Conservation (phyloP, 2,888 invertebrate species). For the Nomada hirtipes region DNA sequence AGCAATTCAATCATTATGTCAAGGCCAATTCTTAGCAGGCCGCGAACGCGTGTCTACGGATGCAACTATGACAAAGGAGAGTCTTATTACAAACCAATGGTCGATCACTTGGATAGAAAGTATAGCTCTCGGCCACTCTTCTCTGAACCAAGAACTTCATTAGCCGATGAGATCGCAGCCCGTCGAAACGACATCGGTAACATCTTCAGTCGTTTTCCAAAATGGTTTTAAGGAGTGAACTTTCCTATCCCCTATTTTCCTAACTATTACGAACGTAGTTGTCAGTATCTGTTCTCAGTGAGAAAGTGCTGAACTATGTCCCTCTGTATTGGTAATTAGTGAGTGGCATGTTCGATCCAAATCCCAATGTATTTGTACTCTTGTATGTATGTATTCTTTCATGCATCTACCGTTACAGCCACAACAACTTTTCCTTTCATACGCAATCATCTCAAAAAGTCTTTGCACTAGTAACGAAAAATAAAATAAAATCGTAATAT, state of each 20-base stretch:
- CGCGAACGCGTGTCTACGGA: slow-evolving; percentile 93
- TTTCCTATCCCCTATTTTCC: slow-evolving; percentile 50
- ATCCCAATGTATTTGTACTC: slow-evolving; percentile 24
- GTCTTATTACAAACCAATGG: slow-evolving; percentile 92
- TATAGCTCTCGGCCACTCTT: slow-evolving; percentile 85
- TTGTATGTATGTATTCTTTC: neutral
- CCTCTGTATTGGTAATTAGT: slow-evolving; percentile 25
- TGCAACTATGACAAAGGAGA: slow-evolving; percentile 94
- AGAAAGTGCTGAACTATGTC: slow-evolving; percentile 41
- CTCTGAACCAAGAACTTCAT: slow-evolving; percentile 83
- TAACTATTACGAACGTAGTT: slow-evolving; percentile 43
- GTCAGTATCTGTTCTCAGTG: slow-evolving; percentile 54
- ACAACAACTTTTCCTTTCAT: slow-evolving; percentile 11
- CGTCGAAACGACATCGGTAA: slow-evolving; percentile 85
- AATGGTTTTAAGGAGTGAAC: slow-evolving; percentile 83
- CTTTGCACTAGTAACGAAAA: slow-evolving; percentile 6
- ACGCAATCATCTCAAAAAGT: slow-evolving; percentile 7
- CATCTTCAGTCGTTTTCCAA: slow-evolving; percentile 83
- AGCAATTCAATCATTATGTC: slow-evolving; percentile 76
- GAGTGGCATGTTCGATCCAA: slow-evolving; percentile 63
- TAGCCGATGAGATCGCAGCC: slow-evolving; percentile 85
- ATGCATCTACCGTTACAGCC: slow-evolving; percentile 36
- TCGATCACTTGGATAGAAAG: slow-evolving; percentile 91
- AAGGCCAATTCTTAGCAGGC: slow-evolving; percentile 85
- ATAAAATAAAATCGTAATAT: slow-evolving; percentile 53